These are phyloP conservation scores for Pseudocheirus occidentalis DNA, from an alignment of 2,797 vertebrate species.

Conservation along the genomic window DNA sequence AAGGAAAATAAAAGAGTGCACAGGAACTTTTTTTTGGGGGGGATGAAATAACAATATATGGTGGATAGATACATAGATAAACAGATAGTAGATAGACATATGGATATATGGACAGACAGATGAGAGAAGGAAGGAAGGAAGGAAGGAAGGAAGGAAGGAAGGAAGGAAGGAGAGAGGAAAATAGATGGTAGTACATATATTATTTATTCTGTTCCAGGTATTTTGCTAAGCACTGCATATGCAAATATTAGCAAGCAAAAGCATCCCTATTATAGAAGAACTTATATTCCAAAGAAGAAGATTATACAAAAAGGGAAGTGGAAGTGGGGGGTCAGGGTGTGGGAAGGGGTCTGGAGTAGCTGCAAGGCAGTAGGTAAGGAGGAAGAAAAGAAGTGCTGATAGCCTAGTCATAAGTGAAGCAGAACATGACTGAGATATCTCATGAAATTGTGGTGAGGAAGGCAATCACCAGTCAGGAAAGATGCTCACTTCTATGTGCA, in stretches of 20 bases:
- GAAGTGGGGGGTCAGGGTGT: neutral
- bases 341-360: neutral
- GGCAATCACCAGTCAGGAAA: neutral
- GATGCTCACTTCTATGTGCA: too few relatives aligned
- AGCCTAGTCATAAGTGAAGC: neutral
- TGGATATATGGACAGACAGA: too few relatives aligned
- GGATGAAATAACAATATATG: too few relatives aligned
- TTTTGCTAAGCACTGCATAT: neutral
- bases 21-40: too few relatives aligned
- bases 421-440: neutral
- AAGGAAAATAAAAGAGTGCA: too few relatives aligned
- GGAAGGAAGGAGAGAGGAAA: too few relatives aligned
- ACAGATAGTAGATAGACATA: too few relatives aligned
- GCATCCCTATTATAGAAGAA: neutral
- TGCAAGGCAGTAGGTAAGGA: neutral
- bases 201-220: neutral
- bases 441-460: neutral
- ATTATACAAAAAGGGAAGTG: neutral
- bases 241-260: neutral
- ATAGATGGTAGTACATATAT: neutral
- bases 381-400: neutral
- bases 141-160: too few relatives aligned
- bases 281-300: neutral
- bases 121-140: too few relatives aligned
- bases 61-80: neutral